These are phyloP conservation scores for Alentia gelatinosa DNA, from an alignment of 2,888 invertebrate genomes.

Conservation along the genomic window DNA sequence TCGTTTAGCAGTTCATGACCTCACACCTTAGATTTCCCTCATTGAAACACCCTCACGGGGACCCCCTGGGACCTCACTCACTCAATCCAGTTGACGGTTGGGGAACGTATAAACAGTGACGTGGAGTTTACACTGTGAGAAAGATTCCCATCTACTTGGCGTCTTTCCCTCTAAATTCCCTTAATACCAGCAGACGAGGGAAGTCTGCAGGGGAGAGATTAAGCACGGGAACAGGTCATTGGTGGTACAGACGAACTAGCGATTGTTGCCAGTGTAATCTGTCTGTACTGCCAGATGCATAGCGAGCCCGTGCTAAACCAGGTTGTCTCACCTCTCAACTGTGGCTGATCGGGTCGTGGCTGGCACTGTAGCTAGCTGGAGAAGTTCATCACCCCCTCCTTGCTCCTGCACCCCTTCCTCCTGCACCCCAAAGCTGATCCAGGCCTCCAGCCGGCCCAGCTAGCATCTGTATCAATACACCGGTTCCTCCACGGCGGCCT, in stretches of 20 bases:
- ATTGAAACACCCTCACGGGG: too few relatives aligned
- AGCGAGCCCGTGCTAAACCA: not conserved
- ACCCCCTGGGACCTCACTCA: too few relatives aligned
- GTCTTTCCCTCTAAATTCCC: too few relatives aligned
- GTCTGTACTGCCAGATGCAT: not conserved
- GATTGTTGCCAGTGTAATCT: constrained; percentile 6
- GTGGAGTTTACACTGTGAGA: too few relatives aligned
- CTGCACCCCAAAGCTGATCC: not conserved
- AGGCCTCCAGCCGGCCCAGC: not conserved
- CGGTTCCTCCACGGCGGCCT: too few relatives aligned
- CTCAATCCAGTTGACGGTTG: too few relatives aligned
- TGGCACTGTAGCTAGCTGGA: not conserved
- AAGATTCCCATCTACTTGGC: too few relatives aligned
- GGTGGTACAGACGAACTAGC: not conserved
- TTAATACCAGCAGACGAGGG: too few relatives aligned
- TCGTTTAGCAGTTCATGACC: too few relatives aligned
- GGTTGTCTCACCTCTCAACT: constrained; percentile 33
- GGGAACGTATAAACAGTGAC: too few relatives aligned
- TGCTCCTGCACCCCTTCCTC: not conserved
- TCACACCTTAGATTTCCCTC: too few relatives aligned
- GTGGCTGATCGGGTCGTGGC: not conserved
- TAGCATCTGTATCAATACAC: constrained; percentile 32
- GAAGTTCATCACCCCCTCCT: not conserved
- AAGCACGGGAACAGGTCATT: too few relatives aligned
- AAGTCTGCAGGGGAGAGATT: not conserved